Base-by-base conservation (phyloP, 2,888 invertebrate genomes). In the Heliconius ismenius region DNA sequence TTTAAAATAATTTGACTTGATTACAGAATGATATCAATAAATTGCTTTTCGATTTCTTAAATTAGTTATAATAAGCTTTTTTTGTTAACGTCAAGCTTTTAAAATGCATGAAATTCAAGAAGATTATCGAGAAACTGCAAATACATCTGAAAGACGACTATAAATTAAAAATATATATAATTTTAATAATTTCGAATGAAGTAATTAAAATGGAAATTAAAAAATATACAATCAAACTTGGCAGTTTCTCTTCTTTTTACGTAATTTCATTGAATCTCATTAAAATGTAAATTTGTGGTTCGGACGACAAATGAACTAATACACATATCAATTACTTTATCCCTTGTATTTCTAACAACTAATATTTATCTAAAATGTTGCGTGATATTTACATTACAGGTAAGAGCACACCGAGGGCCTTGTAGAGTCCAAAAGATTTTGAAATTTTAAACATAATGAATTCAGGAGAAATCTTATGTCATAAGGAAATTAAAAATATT, bases 1-100 rank as follows among this genome's bases (percentile, higher is more conserved):
- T 73, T 65, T 24, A 64, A 76, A 69, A 73, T 90, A 92, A 92
- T 88, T 92, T 92, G 92, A 92, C 92, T 82, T 86, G 79, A 84
- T 91, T 89, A 87, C 89, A 83, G 83, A 83, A 83, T 91, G 92
- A 92, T 92, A 86, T 86, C 82, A 75, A 83, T 78, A 70, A 81
- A 85, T 85, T 85, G 85, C 85, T 85, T 86, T 79, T 84, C 82
- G 83, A 75, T 82, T 78, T 77, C 80, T 77, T 76, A 80, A 65
- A 78, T 75, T 80, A 80, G 28, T 65, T 54, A 72, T 74, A 67
- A 74, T n/a, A 70, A 79, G 70, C 21, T 70, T 67, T 69, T 73
- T n/a, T 60, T 67, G 39, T 49, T 58, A 10, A 21, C 6, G 18
- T 81, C 80, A 74, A 75, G 79, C 76, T 81, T 73, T 80, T 78